A percentile compares a stretch with the other conserved stretches of the same genome.
These are phyloP conservation scores for Limnothrissa miodon DNA, from an alignment of 2,113 vertebrate species.

Conservation along the genomic window DNA sequence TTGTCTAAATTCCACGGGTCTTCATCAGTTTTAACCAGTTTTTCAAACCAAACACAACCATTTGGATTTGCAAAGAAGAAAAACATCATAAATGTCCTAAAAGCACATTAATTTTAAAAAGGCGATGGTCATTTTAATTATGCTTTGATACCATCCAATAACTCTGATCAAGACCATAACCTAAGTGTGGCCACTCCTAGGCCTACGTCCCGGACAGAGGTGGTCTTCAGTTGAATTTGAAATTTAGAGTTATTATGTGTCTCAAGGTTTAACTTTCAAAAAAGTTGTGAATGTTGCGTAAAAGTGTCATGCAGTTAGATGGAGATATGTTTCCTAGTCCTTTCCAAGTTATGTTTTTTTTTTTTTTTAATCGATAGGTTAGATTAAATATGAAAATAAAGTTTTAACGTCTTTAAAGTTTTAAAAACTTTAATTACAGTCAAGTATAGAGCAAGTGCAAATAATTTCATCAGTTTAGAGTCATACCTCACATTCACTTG, in stretches of 20 bases:
- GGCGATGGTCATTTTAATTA: too few relatives aligned
- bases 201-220: not conserved
- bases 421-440: constrained; percentile 9
- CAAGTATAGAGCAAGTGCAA: constrained; percentile 18
- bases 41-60: too few relatives aligned
- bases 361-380: not conserved
- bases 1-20: not conserved
- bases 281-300: not conserved
- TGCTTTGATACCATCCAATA: too few relatives aligned
- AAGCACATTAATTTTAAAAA: too few relatives aligned
- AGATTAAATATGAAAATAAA: not conserved
- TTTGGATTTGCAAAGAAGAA: too few relatives aligned
- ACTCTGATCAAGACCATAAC: too few relatives aligned
- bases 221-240: not conserved
- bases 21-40: too few relatives aligned
- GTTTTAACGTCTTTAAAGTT: not conserved
- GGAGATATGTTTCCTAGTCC: too few relatives aligned
- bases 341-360: not conserved
- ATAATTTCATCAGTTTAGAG: not conserved
- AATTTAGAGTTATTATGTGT: not conserved
- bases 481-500: constrained; percentile 9
- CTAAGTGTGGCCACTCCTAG: too few relatives aligned
- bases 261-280: not conserved
- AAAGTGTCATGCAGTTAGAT: not conserved
- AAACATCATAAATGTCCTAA: too few relatives aligned